Base-by-base conservation (phyloP, 2,888 invertebrate species). In the Holacanthella duospinosa region DNA sequence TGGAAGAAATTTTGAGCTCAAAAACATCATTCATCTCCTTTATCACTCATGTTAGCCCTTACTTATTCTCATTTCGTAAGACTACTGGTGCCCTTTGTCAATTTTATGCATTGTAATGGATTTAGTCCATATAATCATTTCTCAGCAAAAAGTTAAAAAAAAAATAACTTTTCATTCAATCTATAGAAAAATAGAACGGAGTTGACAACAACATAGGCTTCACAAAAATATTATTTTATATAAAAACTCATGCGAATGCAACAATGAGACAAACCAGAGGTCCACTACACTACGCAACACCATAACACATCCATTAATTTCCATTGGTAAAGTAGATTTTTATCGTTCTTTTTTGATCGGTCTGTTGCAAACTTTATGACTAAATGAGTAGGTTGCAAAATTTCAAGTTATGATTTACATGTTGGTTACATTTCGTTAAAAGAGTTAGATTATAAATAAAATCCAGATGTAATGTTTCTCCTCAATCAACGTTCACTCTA, bases 401-500 rank as follows among this genome's bases (percentile, higher is more conserved):
- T n/a, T n/a, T n/a, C n/a, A n/a, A n/a, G n/a, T n/a, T n/a, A n/a
- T n/a, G n/a, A n/a, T n/a, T 21, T 48, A 21, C 4, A n/a, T 48
- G 48, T 48, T 9, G 6, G 48, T 16, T 16, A 48, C 48, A 48
- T 48, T 48, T 48, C 48, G n/a, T 48, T 48, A n/a, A 48, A 48
- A 16, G 9, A 6, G 16, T 36, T 21, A 16, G 21, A 48, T 48
- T n/a, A 36, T 16, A 16, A 6, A 36, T 6, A 21, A 48, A 48
- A 48, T 48, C 48, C 48, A 48, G 48, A 48, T 48, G 19, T 4
- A 2, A 55, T 55, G 61, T 43, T 61, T 61, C 28, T 26, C 12
- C 56, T 61, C 61, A 54, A 61, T 61, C 61, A 61, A 26, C 61
- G 43, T 55, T 54, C 61, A 61, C 61, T 60, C n/a, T n/a, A n/a